phyloP scores from a whole-genome alignment of 2,797 vertebrate genomes.

The Siniperca undulata region DNA sequence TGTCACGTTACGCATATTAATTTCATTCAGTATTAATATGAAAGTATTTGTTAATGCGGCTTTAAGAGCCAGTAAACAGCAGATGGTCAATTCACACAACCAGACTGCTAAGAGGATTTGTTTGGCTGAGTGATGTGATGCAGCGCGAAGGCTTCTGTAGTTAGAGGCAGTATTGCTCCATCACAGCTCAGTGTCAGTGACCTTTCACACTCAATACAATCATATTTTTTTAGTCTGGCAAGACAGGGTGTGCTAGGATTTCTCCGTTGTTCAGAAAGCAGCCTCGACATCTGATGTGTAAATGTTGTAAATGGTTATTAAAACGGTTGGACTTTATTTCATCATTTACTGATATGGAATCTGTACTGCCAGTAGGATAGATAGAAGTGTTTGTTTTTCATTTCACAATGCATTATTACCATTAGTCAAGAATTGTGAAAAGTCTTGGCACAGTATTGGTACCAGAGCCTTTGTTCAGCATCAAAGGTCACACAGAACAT shows the following conservation, averaged over 20 bases:
- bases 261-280: not conserved
- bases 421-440: not conserved
- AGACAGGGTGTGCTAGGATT: not conserved
- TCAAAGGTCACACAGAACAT: not conserved
- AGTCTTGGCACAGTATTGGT: not conserved
- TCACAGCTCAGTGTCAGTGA: conserved; percentile 3
- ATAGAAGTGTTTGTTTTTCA: conserved; percentile 18
- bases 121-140: conserved; percentile 35
- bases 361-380: not conserved
- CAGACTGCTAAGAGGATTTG: conserved; percentile 70
- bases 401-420: conserved; percentile 5
- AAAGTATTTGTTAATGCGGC: conserved; percentile 16
- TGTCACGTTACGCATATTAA: not conserved
- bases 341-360: conserved; percentile 11
- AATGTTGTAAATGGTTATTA: conserved; percentile 12
- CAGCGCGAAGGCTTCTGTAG: conserved; percentile 13
- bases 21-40: conserved; percentile 2
- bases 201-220: conserved; percentile 34
- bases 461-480: not conserved
- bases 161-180: not conserved
- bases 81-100: conserved; percentile 57
- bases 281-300: not conserved
- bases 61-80: conserved; percentile 35
- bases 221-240: not conserved
- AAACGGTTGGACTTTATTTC: not conserved